These are phyloP conservation scores for Phaenicophaeus curvirostris DNA, from an alignment of 2,797 vertebrate species.

Conservation along the genomic window DNA sequence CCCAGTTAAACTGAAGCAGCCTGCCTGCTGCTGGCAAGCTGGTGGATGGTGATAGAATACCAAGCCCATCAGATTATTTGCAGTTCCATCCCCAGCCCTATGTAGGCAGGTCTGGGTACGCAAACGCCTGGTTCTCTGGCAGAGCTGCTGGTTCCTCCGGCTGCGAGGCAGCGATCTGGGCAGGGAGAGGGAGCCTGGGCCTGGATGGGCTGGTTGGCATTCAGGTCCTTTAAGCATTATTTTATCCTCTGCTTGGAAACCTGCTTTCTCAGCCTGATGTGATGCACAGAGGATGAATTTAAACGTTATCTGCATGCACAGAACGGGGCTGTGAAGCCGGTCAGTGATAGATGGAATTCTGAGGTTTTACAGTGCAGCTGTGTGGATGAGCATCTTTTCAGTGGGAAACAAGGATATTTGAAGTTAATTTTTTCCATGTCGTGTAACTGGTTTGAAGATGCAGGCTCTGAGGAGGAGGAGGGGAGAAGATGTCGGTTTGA, in stretches of 20 bases:
- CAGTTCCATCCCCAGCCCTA: not conserved
- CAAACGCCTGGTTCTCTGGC: not conserved
- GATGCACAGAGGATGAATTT: not conserved
- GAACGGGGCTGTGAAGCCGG: not conserved
- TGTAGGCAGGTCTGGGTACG: not conserved
- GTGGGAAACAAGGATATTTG: not conserved
- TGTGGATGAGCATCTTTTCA: not conserved
- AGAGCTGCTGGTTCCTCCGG: not conserved
- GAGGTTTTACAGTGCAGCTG: not conserved
- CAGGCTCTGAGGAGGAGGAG: not conserved
- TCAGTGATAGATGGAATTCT: not conserved
- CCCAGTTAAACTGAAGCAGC: not conserved
- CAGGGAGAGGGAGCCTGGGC: not conserved
- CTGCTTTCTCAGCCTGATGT: not conserved
- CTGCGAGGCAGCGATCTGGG: too few relatives aligned
- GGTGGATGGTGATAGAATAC: not conserved
- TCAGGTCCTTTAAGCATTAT: not conserved
- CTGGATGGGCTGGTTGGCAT: not conserved
- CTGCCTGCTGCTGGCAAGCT: not conserved
- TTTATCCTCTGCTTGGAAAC: constrained; percentile 41
- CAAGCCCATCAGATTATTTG: not conserved
- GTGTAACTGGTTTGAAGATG: not conserved
- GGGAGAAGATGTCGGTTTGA: not conserved
- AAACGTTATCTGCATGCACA: not conserved
- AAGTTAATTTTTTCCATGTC: not conserved